These are phyloP conservation scores for Mus pahari DNA, from an alignment of 2,113 vertebrate genomes.

Conservation along the genomic window DNA sequence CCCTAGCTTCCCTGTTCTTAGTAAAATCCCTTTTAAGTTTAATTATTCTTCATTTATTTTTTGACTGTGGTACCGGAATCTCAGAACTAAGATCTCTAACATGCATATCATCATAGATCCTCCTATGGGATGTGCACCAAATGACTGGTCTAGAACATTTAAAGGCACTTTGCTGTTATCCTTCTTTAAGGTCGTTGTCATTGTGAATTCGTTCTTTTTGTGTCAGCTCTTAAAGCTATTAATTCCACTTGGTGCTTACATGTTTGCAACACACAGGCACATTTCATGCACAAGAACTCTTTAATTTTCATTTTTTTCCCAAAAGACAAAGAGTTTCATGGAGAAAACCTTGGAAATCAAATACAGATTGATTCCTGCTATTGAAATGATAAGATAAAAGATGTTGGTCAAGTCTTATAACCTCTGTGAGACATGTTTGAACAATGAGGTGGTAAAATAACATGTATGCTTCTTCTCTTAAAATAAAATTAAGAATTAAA, in stretches of 20 bases:
- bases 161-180: not conserved
- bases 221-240: constrained; percentile 29
- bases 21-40: not conserved
- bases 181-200: not conserved
- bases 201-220: constrained; percentile 55
- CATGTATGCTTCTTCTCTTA: not conserved
- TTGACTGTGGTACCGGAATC: not conserved
- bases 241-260: not conserved
- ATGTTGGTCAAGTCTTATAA: not conserved
- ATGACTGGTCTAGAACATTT: not conserved
- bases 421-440: not conserved
- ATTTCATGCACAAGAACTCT: not conserved
- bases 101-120: not conserved
- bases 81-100: not conserved
- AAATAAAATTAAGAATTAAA: constrained; percentile 21
- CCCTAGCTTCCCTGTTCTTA: not conserved
- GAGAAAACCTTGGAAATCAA: not conserved
- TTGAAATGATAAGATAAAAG: not conserved
- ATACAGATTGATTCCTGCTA: not conserved
- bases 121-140: not conserved
- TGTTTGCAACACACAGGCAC: fast-evolving
- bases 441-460: not conserved
- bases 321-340: not conserved
- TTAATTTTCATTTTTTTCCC: not conserved
- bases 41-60: not conserved